Base-by-base conservation (phyloP, 2,888 invertebrate genomes). In the Subacronicta megacephala region DNA sequence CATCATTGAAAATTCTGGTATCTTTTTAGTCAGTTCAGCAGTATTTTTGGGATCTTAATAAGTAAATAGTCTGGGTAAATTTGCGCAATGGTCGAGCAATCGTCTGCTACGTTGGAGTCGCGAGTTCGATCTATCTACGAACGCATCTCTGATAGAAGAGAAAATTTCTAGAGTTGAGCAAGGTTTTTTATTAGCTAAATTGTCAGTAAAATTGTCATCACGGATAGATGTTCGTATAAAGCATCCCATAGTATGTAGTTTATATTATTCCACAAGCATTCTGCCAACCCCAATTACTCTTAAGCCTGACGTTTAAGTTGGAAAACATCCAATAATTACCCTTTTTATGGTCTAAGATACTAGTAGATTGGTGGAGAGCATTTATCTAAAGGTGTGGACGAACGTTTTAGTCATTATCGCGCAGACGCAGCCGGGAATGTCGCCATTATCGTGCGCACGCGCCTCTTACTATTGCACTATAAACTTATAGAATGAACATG, bases 381-480 rank as follows among this genome's bases (percentile, higher is more conserved):
- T 82, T 88, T 89, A 88, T 89, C 87, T 83, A 66, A 72, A 81
- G 80, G 78, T 81, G 85, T 78, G 79, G 81, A 76, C 68, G 70
- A 77, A 86, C 85, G 85, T 90, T 91, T 92, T 88, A 90, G 87
- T 73, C 63, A 78, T 89, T 90, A 91, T 91, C 91, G 64, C 45
- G 38, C 50, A 62, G 71, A 44, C 67, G 61, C 52, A 52, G 45
- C 47, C 62, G 77, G 76, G 83, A 85, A 81, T 86, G 85, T 77
- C 80, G 80, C 71, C 75, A 80, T 83, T 87, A 89, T 90, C 75
- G 58, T 70, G 86, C 81, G 91, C 85, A 91, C 91, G 90, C 88
- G 91, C 84, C 87, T 20, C 23, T 10, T 12, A 4, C 7, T 37
- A 5, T 29, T 78, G 74, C 37, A 5, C 17, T 36, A 31, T 53